Percentiles rank a stretch among this genome's conserved stretches.
These are phyloP conservation scores for Adrianichthys oophorus DNA, from an alignment of 2,797 vertebrate genomes.

Conservation along the genomic window DNA sequence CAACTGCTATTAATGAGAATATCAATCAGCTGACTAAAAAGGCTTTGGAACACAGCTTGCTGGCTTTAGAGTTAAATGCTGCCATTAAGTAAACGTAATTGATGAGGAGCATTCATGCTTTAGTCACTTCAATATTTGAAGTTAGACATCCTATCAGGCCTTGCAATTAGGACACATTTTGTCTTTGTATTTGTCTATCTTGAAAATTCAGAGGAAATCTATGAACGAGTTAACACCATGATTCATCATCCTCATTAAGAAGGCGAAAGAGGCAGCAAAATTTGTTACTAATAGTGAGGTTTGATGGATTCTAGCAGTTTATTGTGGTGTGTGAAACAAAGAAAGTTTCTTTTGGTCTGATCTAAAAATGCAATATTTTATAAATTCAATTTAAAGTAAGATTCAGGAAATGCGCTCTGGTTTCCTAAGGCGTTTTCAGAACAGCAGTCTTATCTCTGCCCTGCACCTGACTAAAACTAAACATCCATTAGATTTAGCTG, in stretches of 20 bases:
- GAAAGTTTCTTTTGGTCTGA: too few species aligned
- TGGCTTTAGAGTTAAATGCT: conserved; percentile 37
- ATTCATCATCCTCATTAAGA: background rate
- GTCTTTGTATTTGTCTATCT: background rate
- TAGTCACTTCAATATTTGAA: conserved; percentile 32
- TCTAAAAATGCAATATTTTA: too few species aligned
- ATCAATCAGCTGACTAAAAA: conserved; percentile 62
- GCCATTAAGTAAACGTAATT: conserved; percentile 38
- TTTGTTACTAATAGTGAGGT: too few species aligned
- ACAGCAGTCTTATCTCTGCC: too few species aligned
- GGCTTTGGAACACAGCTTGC: conserved; percentile 53
- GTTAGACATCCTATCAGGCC: conserved; percentile 29
- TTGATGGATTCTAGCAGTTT: too few species aligned
- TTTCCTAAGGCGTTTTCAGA: too few species aligned
- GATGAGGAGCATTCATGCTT: conserved; percentile 41
- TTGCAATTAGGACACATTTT: background rate
- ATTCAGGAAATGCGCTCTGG: too few species aligned
- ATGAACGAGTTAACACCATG: background rate
- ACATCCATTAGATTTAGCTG: too few species aligned
- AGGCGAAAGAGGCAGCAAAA: background rate
- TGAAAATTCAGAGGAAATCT: background rate
- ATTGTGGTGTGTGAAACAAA: too few species aligned
- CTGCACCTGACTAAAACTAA: too few species aligned
- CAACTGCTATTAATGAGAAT: conserved; percentile 51
- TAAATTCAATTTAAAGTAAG: too few species aligned